Base-by-base conservation (phyloP, 2,797 vertebrate genomes). In the Capromys pilorides region DNA sequence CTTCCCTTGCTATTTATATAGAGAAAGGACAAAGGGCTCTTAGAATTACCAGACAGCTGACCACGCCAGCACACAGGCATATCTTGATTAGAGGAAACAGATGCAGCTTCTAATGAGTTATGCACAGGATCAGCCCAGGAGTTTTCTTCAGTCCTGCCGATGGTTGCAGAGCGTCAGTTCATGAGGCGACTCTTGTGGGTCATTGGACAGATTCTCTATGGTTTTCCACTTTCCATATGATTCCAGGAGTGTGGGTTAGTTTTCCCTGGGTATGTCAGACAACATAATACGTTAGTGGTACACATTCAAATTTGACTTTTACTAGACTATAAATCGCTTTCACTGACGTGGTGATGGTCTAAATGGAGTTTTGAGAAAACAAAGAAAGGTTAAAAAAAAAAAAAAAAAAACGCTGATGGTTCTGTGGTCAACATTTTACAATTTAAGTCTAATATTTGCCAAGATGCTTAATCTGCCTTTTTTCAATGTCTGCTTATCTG, bases 21-120 rank as follows among this genome's bases (percentile, higher is more conserved):
- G 66, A 81, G 75, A 95, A 94, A 96, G 81, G 73, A 96, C 93
- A 91, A 97, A 96, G 54, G 75, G 83, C 31, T n/a, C 69, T 86
- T 94, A 67, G 91, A 77, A 49, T 73, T 59, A 62, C 36, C 54
- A 95, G 95, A 94, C 97, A 97, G 96, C 97, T 97, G 97, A 96
- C 89, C 67, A 88, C 4, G 16, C 77, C 36, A 67, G 75, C 80
- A 75, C 61, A 69, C 62, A 79, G 82, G 54, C 83, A 85, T 26
- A 16, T 84, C 41, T 64, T 88, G 41, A 92, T 1, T 6, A 89
- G 75, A 88, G 69, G 41, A 86, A 97, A 93, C 92, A 97, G 94
- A 95, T 97, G 96, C 94, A 82, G 33, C 85, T 95, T 90, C 85
- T 92, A 51, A 84, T 45, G 92, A 96, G 36, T 94, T 95, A 82